Evolutionary conservation across 2,797 vertebrate species (phyloP), one percentile per base, ranked within the genome.

Genomic region (Pelodytes ibericus): DNA sequence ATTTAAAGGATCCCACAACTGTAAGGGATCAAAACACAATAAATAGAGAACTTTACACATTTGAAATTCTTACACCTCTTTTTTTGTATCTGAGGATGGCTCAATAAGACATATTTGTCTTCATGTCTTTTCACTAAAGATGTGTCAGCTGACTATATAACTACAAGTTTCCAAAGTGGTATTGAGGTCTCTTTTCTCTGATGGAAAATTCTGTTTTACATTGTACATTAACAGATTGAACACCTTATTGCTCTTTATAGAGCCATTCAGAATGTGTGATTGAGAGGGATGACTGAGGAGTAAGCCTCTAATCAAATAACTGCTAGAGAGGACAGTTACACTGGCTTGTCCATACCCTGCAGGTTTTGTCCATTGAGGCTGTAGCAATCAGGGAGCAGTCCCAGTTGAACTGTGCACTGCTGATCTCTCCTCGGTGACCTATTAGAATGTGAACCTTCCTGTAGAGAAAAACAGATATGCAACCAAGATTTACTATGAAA

Each of bases 391-490:
- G 90, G 24, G 96, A 95, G 82, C 94, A 94, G 81, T 97, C 93
- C 96, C 97, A 99, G 86, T 89, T 99, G 84, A 98, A 96, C 75
- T 95, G 90, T 31, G 93, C 92, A n/a, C 93, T 96, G 82, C 93
- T 96, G 68, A 99, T 95, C 87, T 98, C 96, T 26, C 91, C 96
- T 10, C 81, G 82, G 82, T 99, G 97, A 16, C 95, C 95, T 10
- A 88, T 89, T 81, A 99, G 86, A 73, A 87, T 91, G 80, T 94
- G 90, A 47, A 95, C 72, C 59, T 89, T 90, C 77, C 97, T 99
- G 80, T 15, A 72, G 80, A 68, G 65, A 27, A 60, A 80, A 9
- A 78, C 0, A 11, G 79, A 26, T 51, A 58, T 63, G 0, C 51
- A 47, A 20, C 18, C 22, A 49, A 11, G 26, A 53, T 53, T 22